Evolutionary conservation across 2,113 vertebrate genomes (phyloP).

Genomic region (Phylloscopus trochilus): DNA sequence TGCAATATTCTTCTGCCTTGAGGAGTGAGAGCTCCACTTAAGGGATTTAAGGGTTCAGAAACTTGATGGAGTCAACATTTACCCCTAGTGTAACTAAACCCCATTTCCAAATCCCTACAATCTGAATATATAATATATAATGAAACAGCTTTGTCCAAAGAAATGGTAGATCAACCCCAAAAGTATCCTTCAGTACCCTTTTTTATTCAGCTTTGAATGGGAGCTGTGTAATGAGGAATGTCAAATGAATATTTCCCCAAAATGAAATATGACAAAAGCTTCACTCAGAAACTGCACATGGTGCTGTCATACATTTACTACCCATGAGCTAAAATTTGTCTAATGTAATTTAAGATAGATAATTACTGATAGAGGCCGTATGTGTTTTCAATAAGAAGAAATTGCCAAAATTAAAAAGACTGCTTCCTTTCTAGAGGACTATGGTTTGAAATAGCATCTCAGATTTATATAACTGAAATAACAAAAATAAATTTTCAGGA

Average conservation of each 20-base stretch:
- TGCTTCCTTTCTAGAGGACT: background rate
- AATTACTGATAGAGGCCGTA: slow-evolving; percentile 25
- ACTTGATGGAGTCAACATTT: background rate
- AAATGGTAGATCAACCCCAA: background rate
- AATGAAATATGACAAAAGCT: background rate
- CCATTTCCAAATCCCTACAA: background rate
- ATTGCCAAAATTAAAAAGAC: background rate
- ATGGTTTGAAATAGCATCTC: background rate
- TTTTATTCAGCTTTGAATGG: background rate
- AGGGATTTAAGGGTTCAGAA: background rate
- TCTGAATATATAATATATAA: background rate
- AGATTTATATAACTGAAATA: background rate
- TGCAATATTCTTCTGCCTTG: background rate
- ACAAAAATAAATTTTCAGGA: background rate
- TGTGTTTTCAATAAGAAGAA: slow-evolving; percentile 6
- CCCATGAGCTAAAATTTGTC: background rate
- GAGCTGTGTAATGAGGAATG: background rate
- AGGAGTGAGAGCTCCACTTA: background rate
- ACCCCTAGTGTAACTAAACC: background rate
- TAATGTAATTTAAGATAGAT: background rate
- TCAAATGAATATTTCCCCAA: background rate
- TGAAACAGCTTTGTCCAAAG: background rate
- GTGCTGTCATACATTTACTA: background rate
- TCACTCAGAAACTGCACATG: background rate
- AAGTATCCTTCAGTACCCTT: background rate